Evolutionary conservation across 2,888 invertebrate species (phyloP), one percentile per base, ranked within the genome.

Genomic region (Oeneis ivallda): DNA sequence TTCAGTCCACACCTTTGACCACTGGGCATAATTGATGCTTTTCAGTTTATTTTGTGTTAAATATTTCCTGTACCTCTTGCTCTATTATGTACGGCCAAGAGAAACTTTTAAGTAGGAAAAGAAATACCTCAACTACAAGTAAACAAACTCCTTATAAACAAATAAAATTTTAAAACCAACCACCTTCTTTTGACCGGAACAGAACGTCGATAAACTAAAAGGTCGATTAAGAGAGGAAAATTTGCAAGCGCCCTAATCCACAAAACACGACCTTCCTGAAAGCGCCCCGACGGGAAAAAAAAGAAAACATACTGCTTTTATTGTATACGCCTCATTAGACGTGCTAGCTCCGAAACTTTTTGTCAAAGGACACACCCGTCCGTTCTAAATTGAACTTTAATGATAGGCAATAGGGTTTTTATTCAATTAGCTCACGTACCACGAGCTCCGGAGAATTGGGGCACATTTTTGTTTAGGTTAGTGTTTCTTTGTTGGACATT

Each of bases 281-380:
- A 66, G 68, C 66, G 68, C 71, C 70, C 67, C 68, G 71, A 67
- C 65, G 65, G 64, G 62, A 74, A 75, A 74, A n/a, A 74, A 74
- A 77, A 76, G 73, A 74, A 74, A 78, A 77, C 75, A 72, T 66
- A 74, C 73, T 78, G 76, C 74, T 78, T 79, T 83, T 80, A 80
- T 82, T 81, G 77, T 79, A 76, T 76, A 82, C 75, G 83, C 73
- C 83, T 84, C 83, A 84, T 84, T 84, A 84, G 80, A 75, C 74
- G 68, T 75, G 75, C 70, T 75, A 76, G 73, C 73, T 74, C 66
- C 75, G 72, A 76, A 80, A 78, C 74, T 76, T 80, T 79, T 78
- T 78, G 76, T 76, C 77, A 81, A 82, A 81, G 79, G 77, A 77
- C 77, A 72, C 63, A 6, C 13, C 15, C 41, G 2, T 11, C 45